phyloP scores from a whole-genome alignment of 2,888 invertebrate genomes.

The Tyria jacobaeae region DNA sequence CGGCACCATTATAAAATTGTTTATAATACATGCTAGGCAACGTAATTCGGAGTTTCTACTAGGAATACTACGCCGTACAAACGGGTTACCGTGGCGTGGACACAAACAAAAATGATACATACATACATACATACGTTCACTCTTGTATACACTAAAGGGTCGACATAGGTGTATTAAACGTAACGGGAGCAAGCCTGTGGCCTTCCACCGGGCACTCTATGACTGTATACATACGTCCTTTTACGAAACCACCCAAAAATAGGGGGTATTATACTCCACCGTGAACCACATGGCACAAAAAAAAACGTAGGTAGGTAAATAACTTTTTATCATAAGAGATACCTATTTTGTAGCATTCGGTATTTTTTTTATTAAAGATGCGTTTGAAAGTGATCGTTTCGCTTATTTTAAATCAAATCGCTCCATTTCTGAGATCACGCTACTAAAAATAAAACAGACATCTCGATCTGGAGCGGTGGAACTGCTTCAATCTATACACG shows the following conservation, averaged over 20 bases:
- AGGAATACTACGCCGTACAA: not conserved
- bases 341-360: not conserved
- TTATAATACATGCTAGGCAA: not conserved
- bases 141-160: no score
- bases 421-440: conserved; percentile 8
- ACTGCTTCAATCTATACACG: not conserved
- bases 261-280: no score
- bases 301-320: no score
- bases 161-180: no score
- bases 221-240: no score
- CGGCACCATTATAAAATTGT: not conserved
- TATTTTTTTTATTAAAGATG: not conserved
- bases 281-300: no score
- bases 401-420: conserved; percentile 8
- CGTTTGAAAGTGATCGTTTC: conserved; percentile 1
- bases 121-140: no score
- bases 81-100: not conserved
- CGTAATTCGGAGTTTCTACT: not conserved
- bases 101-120: no score
- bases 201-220: no score
- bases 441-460: conserved; percentile 9
- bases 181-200: no score
- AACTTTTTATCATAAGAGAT: not conserved
- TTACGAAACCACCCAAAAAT: no score
- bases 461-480: not conserved